Percentiles rank a stretch among this genome's conserved stretches.
These are phyloP conservation scores for Chironomus tepperi DNA, from an alignment of 1,140 invertebrate genomes.

Conservation along the genomic window DNA sequence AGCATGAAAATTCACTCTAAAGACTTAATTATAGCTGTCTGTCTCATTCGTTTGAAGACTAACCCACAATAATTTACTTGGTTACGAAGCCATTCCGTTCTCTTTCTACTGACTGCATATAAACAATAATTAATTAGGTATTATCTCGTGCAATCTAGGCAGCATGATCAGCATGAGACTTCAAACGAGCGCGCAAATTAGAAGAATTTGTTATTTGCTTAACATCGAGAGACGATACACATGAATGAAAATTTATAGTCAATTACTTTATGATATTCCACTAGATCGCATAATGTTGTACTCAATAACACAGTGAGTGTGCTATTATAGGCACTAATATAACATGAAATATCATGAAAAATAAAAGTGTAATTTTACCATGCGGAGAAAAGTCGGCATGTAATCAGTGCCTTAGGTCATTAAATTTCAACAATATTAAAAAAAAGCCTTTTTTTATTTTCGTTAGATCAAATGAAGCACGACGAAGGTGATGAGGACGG, in stretches of 20 bases:
- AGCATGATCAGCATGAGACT: neutral
- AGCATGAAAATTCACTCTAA: neutral
- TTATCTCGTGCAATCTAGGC: neutral
- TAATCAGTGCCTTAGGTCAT: neutral
- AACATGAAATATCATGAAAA: no score
- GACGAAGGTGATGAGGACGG: no score
- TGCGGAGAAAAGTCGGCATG: slow-evolving; percentile 4
- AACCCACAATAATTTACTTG: neutral
- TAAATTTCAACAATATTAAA: no score
- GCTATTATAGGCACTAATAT: no score
- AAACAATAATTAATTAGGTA: slow-evolving; percentile 14
- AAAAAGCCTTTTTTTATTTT: no score
- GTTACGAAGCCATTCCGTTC: neutral
- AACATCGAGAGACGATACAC: no score
- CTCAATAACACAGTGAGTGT: no score
- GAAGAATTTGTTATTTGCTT: no score
- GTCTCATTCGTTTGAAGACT: neutral
- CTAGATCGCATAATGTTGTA: no score
- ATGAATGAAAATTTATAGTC: no score
- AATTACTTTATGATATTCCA: no score
- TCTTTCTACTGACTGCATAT: neutral
- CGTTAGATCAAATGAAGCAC: no score
- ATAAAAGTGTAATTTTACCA: neutral
- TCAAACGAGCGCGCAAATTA: neutral
- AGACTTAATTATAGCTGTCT: neutral